A percentile compares a stretch with the other conserved stretches of the same genome.
Evolutionary conservation across 2,888 invertebrate genomes (phyloP).

Genomic region (Campoplex capitator): DNA sequence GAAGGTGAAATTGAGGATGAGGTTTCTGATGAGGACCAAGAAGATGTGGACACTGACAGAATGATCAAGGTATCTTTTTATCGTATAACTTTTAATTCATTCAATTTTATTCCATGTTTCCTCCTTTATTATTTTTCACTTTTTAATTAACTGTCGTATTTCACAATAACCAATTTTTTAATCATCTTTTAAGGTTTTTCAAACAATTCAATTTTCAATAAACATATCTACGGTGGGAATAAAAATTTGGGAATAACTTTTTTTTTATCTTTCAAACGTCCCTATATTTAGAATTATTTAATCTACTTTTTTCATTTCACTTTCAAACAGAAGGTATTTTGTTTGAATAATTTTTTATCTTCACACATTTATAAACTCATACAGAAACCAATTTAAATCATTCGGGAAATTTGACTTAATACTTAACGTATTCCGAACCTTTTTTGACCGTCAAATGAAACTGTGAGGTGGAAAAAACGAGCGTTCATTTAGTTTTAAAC

Average conservation of each 20-base stretch:
- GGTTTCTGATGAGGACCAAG: slow-evolving; percentile 86
- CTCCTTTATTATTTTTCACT: background rate
- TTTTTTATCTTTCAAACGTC: background rate
- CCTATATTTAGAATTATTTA: background rate
- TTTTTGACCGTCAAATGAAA: background rate
- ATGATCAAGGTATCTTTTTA: slow-evolving; percentile 90
- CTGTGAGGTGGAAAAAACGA: background rate
- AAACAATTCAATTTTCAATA: background rate
- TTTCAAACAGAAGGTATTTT: too few relatives aligned
- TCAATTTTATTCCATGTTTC: background rate
- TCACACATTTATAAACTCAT: too few relatives aligned
- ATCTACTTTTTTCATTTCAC: too few relatives aligned
- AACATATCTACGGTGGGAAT: background rate
- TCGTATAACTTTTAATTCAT: background rate
- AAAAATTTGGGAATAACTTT: background rate
- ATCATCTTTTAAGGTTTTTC: too few relatives aligned
- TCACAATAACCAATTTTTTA: background rate
- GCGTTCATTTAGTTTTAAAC: background rate
- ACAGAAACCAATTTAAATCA: too few relatives aligned
- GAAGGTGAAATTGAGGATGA: slow-evolving; percentile 83
- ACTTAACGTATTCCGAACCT: background rate
- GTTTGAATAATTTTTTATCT: too few relatives aligned
- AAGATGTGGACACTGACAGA: slow-evolving; percentile 89
- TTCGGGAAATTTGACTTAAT: too few relatives aligned
- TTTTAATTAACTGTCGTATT: background rate